phyloP scores from a whole-genome alignment of 2,113 vertebrate species.

The Geococcyx californianus region DNA sequence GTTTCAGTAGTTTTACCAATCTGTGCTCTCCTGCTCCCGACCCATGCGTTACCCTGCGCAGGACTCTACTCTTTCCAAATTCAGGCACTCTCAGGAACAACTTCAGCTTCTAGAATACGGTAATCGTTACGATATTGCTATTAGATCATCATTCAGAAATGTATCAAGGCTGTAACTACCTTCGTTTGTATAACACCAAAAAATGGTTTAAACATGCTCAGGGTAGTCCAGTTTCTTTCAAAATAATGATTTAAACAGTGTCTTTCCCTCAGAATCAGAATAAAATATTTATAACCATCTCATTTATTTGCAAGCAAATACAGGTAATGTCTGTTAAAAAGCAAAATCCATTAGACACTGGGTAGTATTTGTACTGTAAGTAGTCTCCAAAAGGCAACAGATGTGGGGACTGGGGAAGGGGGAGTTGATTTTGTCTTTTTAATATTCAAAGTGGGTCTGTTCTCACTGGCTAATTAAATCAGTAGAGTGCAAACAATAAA shows the following conservation, averaged over 20 bases:
- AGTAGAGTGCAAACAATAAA: constrained; percentile 58
- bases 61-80: neutral
- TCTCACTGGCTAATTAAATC: constrained; percentile 65
- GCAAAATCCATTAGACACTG: neutral
- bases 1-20: neutral
- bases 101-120: neutral
- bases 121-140: neutral
- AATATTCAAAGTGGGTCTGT: constrained; percentile 60
- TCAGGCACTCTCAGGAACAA: neutral
- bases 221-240: neutral
- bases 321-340: neutral
- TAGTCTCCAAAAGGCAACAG: constrained; percentile 48
- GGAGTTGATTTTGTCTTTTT: constrained; percentile 46
- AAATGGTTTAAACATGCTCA: neutral
- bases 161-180: neutral
- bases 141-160: constrained; percentile 28
- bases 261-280: neutral
- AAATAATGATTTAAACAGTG: neutral
- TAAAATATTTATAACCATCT: neutral
- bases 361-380: neutral
- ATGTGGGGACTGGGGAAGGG: constrained; percentile 30
- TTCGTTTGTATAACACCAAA: neutral
- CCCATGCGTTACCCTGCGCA: neutral
- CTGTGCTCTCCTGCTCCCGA: neutral
- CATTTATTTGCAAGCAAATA: neutral